Conservation (phyloP, 2,888 invertebrate species). For the Autographa gamma region DNA sequence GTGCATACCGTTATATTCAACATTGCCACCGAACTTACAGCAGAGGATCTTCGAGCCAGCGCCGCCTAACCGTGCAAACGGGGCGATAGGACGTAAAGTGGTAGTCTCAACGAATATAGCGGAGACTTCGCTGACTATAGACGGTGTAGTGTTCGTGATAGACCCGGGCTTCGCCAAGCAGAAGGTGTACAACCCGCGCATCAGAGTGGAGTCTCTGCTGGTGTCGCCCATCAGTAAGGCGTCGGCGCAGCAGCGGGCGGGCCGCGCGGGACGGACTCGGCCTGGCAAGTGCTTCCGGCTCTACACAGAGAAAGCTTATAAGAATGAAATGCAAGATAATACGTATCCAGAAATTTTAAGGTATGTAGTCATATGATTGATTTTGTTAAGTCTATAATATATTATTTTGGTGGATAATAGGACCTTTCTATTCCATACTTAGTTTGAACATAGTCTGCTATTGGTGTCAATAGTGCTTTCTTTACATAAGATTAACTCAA, state of each 20-base stretch:
- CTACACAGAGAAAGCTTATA: conserved; percentile 98
- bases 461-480: no score
- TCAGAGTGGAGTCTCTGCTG: conserved; percentile 97
- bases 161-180: conserved; percentile 99
- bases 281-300: conserved; percentile 99
- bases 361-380: conserved; percentile 71
- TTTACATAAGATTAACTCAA: no score
- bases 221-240: conserved; percentile 99
- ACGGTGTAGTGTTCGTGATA: conserved; percentile 99
- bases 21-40: conserved; percentile 98
- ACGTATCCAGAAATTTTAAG: conserved; percentile 98
- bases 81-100: conserved; percentile 96
- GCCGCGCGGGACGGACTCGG: conserved; percentile 98
- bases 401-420: no score
- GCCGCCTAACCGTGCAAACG: conserved; percentile 96
- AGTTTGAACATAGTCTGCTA: no score
- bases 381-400: no score
- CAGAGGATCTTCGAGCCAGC: conserved; percentile 99
- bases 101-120: conserved; percentile 99
- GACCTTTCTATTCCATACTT: no score
- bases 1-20: conserved; percentile 99
- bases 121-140: conserved; percentile 99
- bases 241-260: conserved; percentile 99
- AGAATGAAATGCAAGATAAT: conserved; percentile 99
- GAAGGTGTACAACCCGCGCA: conserved; percentile 96